Conservation (phyloP, 2,113 vertebrate species). For the Leptobrachium leishanense region DNA sequence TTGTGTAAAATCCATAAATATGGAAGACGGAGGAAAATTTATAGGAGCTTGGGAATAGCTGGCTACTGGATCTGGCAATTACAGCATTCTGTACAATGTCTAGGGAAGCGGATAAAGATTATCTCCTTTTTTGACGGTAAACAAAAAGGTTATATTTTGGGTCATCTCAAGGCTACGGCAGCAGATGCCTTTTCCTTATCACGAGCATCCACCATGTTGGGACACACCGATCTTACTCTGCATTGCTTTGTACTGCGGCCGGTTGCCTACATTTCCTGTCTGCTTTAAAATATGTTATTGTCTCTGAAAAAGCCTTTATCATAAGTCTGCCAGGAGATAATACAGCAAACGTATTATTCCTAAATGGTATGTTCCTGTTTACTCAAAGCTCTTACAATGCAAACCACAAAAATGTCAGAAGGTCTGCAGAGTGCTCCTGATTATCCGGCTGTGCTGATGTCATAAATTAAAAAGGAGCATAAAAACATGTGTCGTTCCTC, state of each 20-base stretch:
- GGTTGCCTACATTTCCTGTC: neutral
- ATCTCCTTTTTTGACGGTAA: no score
- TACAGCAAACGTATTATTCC: neutral
- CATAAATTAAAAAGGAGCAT: neutral
- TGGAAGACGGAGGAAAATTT: no score
- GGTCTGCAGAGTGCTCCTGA: constrained; percentile 1
- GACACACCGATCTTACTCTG: neutral
- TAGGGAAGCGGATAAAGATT: no score
- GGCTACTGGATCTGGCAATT: no score
- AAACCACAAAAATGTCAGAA: constrained; percentile 29
- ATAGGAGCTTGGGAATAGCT: no score
- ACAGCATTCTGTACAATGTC: no score
- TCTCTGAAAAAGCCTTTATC: neutral
- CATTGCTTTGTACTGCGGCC: neutral
- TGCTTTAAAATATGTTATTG: neutral
- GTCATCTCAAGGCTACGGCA: no score
- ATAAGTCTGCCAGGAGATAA: neutral
- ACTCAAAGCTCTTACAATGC: constrained; percentile 2
- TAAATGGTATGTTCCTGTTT: constrained; percentile 2
- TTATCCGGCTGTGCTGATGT: constrained; percentile 4
- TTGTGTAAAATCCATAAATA: no score
- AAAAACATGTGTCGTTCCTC: neutral
- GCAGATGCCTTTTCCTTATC: no score
- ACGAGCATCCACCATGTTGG: neutral
- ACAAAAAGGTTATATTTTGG: no score